A percentile compares a stretch with the other conserved stretches of the same genome.
phyloP scores from a whole-genome alignment of 2,113 vertebrate species.

The Passer montanus region DNA sequence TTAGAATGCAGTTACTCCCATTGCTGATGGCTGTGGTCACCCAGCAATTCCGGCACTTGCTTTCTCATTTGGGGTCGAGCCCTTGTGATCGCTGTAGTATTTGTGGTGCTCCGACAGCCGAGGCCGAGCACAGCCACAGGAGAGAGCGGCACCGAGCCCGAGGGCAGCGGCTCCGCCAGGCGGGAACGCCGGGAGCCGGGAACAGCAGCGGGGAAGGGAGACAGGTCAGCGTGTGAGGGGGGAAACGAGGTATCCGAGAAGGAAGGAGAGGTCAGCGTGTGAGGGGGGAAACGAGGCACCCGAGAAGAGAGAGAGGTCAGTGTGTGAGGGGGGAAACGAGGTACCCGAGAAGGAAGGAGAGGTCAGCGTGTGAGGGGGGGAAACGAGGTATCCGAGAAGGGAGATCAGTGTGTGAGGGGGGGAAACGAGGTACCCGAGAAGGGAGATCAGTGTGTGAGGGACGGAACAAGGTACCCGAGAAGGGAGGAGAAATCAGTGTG shows the following conservation, averaged over 20 bases:
- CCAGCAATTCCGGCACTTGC: not conserved
- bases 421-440: not conserved
- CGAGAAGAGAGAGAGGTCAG: not conserved
- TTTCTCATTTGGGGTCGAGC: not conserved
- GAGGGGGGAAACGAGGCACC: too few species aligned
- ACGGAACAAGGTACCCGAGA: not conserved
- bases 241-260: rapidly evolving
- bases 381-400: not conserved
- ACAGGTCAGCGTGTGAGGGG: not conserved
- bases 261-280: not conserved
- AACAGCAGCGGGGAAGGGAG: not conserved
- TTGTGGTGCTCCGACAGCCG: rapidly evolving
- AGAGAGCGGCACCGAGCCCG: not conserved
- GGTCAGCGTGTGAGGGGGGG: too few species aligned
- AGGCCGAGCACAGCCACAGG: rapidly evolving
- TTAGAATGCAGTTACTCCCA: not conserved
- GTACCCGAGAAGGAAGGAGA: not conserved
- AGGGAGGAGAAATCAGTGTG: not conserved
- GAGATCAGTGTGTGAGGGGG: not conserved
- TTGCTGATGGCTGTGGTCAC: not conserved
- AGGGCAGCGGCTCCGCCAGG: not conserved
- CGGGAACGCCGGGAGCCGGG: not conserved
- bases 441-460: too few species aligned
- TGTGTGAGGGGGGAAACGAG: rapidly evolving
- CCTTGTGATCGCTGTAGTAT: rapidly evolving